Evolutionary conservation across 2,888 invertebrate genomes (phyloP), one percentile per base, ranked within the genome.

Genomic region (Acanthopleura granulata): DNA sequence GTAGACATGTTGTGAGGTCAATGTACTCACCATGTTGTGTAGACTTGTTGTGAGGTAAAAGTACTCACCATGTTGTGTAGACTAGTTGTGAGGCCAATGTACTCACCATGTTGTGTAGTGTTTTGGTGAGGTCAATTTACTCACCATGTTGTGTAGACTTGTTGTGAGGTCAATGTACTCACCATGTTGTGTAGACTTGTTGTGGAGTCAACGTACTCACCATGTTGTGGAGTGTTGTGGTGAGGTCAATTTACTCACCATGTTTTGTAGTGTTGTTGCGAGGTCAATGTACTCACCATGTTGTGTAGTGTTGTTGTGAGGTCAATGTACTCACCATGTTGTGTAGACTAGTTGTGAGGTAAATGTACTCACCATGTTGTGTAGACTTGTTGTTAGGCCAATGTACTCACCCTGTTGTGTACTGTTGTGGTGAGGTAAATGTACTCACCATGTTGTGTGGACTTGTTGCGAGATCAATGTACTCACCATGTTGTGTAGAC

Each of bases 121-220:
- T 78, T 11, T 95, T 94, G 76, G 95, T 94, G 77, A 98, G 92
- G 92, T 97, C 97, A 0, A 96, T 95, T 3, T 40, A 40, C 40
- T 40, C 40, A 89, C 89, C 81, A 82, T 83, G 62, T 89, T 88
- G 18, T 89, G 90, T 51, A 90, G 79, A 9, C 84, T 78, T 11
- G 95, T 94, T 76, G 95, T 94, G 77, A 98, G 92, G 92, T 97
- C 97, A 0, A 96, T 95, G 49, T 97, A 97, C 91, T 98, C 97
- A 0, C n/a, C n/a, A n/a, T n/a, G n/a, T n/a, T n/a, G 96, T 97
- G 92, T 95, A 97, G 30, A 96, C 95, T 91, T 98, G 97, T 80
- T 98, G 92, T 84, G 98, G 91, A 86, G 96, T 94, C 88, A 94
- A 94, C 83, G 40, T 40, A 40, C 40, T 40, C 40, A 89, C 89